These are phyloP conservation scores for Lindbergichthys nudifrons DNA, from an alignment of 2,797 vertebrate species.

Conservation along the genomic window DNA sequence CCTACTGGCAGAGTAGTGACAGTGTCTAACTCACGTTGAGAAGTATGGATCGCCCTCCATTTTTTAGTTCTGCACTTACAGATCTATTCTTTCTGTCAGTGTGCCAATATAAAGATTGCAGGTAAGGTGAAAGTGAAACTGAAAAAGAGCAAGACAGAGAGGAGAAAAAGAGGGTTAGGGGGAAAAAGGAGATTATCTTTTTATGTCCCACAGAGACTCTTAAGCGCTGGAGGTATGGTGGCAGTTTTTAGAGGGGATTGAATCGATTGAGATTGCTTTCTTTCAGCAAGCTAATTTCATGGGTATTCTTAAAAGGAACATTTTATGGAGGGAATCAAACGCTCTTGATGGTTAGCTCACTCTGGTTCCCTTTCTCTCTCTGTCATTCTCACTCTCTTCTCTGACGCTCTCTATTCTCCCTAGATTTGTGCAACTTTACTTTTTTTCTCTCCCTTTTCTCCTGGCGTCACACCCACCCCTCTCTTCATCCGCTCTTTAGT, in stretches of 20 bases:
- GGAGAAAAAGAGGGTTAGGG: slow-evolving; percentile 20
- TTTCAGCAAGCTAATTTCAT: slow-evolving; percentile 80
- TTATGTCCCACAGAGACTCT: slow-evolving; percentile 72
- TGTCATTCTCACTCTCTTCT: slow-evolving; percentile 47
- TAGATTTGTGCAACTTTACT: slow-evolving; percentile 61
- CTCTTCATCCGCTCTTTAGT: slow-evolving; percentile 11
- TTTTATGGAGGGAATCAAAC: slow-evolving; percentile 74
- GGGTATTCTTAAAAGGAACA: slow-evolving; percentile 75
- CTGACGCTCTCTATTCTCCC: slow-evolving; percentile 57
- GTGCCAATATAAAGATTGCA: slow-evolving; percentile 24
- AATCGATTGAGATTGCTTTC: slow-evolving; percentile 79
- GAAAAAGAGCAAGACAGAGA: slow-evolving; percentile 26
- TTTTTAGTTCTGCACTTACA: slow-evolving; percentile 42
- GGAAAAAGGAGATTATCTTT: slow-evolving; percentile 59
- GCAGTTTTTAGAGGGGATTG: slow-evolving; percentile 68
- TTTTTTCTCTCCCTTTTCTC: slow-evolving; percentile 32
- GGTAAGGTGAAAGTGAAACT: slow-evolving; percentile 47
- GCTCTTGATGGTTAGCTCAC: slow-evolving; percentile 67
- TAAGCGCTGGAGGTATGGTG: slow-evolving; percentile 68
- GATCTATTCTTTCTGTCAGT: slow-evolving; percentile 39
- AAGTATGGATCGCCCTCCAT: slow-evolving; percentile 32
- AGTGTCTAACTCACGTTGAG: slow-evolving; percentile 44
- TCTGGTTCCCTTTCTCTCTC: slow-evolving; percentile 54
- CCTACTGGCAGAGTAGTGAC: slow-evolving; percentile 8
- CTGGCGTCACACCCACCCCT: slow-evolving; percentile 20